Conservation (phyloP, 2,797 vertebrate genomes). For the Sebastes taczanowskii region DNA sequence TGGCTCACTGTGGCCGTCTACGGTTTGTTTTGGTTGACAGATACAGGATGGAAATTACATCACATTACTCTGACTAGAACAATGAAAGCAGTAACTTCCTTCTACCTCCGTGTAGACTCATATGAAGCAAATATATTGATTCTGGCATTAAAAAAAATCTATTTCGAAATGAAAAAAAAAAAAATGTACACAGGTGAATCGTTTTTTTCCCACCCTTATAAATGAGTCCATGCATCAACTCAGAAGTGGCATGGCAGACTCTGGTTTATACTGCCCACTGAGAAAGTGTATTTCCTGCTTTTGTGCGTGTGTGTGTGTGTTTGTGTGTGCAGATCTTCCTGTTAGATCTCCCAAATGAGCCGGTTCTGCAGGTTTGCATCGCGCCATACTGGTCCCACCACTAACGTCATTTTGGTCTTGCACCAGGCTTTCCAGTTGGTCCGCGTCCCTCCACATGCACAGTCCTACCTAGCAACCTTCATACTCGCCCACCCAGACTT, state of each 20-base stretch:
- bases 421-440: conserved; percentile 29
- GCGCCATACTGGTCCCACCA: conserved; percentile 14
- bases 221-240: background rate
- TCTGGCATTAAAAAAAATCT: too few relatives aligned
- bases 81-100: too few relatives aligned
- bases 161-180: background rate
- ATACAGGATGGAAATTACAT: accelerated
- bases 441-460: conserved; percentile 13
- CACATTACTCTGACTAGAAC: too few relatives aligned
- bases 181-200: too few relatives aligned
- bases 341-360: conserved; percentile 33
- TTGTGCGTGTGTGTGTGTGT: background rate
- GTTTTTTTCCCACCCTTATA: too few relatives aligned
- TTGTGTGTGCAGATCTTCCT: background rate
- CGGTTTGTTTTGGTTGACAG: too few relatives aligned
- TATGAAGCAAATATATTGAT: too few relatives aligned
- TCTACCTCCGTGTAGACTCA: too few relatives aligned
- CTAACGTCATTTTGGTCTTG: conserved; percentile 22
- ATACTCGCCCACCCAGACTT: conserved; percentile 41
- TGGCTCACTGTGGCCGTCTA: too few relatives aligned
- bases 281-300: conserved; percentile 24
- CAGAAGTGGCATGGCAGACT: conserved; percentile 1
- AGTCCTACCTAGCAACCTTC: conserved; percentile 20
- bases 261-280: background rate
- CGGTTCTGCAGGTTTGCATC: conserved; percentile 25